Conservation (phyloP, 2,888 invertebrate species). For the Rhingia rostrata region DNA sequence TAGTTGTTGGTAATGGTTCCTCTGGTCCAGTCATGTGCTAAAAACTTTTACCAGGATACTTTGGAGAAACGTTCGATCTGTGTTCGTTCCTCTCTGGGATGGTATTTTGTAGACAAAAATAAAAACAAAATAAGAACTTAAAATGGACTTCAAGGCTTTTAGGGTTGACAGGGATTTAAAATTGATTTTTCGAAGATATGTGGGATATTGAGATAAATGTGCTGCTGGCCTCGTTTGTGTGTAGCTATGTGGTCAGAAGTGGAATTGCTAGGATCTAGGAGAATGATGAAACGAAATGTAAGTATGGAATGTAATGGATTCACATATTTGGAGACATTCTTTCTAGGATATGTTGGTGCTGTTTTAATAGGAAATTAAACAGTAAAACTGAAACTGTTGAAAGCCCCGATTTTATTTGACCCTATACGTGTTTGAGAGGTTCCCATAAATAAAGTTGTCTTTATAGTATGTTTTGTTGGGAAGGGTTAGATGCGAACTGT, state of each 20-base stretch:
- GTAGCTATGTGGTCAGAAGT: neutral
- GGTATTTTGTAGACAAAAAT: constrained; percentile 14
- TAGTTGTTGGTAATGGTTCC: constrained; percentile 21
- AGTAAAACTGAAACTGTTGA: neutral
- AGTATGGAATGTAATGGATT: constrained; percentile 12
- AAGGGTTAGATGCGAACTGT: no score
- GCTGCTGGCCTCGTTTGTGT: neutral
- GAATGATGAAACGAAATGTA: neutral
- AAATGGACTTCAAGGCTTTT: constrained; percentile 69
- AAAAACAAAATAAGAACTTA: constrained; percentile 16
- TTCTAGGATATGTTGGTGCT: neutral
- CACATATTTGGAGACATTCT: constrained; percentile 1
- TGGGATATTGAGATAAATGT: constrained; percentile 57
- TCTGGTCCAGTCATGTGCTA: constrained; percentile 9
- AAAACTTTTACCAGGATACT: constrained; percentile 45
- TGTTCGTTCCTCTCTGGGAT: neutral
- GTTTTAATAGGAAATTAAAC: neutral
- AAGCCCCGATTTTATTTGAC: neutral
- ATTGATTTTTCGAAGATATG: constrained; percentile 64
- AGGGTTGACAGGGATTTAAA: constrained; percentile 69
- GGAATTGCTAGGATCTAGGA: neutral
- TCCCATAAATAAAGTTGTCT: no score
- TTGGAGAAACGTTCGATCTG: constrained; percentile 7
- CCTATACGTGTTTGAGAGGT: neutral
- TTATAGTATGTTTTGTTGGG: no score